Percentiles rank a stretch among this genome's conserved stretches.
phyloP scores from a whole-genome alignment of 1,140 invertebrate species.

The Temnothorax curvispinosus region DNA sequence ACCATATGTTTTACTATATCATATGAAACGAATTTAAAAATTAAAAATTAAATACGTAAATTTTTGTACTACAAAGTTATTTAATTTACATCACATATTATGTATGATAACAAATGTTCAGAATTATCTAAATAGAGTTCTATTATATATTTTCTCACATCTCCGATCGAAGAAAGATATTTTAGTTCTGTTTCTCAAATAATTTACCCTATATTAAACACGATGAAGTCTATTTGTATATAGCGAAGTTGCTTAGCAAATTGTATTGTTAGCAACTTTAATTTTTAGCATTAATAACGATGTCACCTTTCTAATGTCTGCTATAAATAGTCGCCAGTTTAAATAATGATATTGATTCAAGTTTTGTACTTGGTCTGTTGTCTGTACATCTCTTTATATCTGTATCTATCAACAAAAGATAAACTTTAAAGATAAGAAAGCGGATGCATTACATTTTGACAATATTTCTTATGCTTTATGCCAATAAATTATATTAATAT shows the following conservation, averaged over 20 bases:
- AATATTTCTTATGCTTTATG: background rate
- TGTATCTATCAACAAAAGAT: background rate
- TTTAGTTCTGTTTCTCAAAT: background rate
- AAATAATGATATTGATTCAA: constrained; percentile 24
- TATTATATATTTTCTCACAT: background rate
- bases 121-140: background rate
- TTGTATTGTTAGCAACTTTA: background rate
- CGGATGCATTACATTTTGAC: background rate
- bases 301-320: background rate
- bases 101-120: background rate
- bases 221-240: background rate
- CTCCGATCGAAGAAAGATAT: constrained; percentile 1
- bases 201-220: background rate
- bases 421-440: background rate
- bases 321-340: background rate
- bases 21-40: background rate
- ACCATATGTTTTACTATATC: background rate
- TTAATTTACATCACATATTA: background rate
- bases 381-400: background rate
- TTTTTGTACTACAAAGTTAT: background rate
- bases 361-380: background rate
- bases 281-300: constrained; percentile 9
- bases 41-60: background rate
- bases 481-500: background rate
- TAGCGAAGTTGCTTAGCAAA: background rate